These are phyloP conservation scores for sheep (Ovis aries) DNA, from an alignment of 2,113 vertebrate species.

Conservation along the genomic window DNA sequence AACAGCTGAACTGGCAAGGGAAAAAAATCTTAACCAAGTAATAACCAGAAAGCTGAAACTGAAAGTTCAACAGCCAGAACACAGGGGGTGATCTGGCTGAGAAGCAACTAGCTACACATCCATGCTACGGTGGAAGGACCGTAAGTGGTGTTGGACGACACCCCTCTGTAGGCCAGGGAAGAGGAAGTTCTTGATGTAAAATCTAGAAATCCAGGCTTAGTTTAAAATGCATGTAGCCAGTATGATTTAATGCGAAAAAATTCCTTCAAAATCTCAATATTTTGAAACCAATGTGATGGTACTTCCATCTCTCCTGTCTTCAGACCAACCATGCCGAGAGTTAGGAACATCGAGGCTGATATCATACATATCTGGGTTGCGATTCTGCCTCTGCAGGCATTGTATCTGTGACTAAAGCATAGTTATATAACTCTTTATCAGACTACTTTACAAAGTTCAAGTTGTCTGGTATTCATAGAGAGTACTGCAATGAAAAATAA, in stretches of 20 bases:
- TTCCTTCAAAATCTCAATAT: background rate
- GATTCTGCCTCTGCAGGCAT: background rate
- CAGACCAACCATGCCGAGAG: background rate
- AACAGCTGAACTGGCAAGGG: background rate
- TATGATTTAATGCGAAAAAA: background rate
- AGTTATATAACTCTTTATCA: background rate
- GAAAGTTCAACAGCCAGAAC: background rate
- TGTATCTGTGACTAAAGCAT: background rate
- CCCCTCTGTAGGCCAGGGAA: background rate
- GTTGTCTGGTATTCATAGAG: background rate
- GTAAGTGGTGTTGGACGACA: background rate
- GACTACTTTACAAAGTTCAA: background rate
- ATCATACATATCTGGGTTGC: background rate
- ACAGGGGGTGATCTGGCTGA: background rate
- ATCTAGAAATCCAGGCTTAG: background rate
- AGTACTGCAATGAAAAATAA: background rate
- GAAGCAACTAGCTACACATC: background rate
- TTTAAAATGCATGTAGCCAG: background rate
- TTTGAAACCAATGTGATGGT: background rate
- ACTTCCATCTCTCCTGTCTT: background rate
- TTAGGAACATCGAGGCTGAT: background rate
- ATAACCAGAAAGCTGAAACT: background rate
- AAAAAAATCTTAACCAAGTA: background rate
- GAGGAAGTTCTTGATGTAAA: background rate
- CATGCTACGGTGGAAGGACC: background rate